Base-by-base conservation (phyloP, 2,888 invertebrate species). In the Alcis repandata region DNA sequence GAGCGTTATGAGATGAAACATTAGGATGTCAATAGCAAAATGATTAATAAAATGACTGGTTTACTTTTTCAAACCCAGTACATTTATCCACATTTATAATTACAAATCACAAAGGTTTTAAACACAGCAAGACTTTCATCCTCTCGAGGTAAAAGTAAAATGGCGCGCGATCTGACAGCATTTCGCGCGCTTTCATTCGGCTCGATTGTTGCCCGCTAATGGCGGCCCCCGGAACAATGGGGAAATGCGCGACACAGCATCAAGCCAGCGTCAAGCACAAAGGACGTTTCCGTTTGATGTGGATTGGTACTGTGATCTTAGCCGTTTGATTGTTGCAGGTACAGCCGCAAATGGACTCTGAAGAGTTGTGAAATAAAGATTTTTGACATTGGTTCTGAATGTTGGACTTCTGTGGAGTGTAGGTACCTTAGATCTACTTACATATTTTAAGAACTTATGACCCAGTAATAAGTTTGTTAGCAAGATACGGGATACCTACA, bases 221-320 rank as follows among this genome's bases (percentile, higher is more conserved):
- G 91, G 91, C 83, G 81, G 79, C 77, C 74, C 33, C 76, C 82
- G 82, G 88, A 91, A 91, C 91, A 91, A 91, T 90, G 85, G 86
- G 82, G 81, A 86, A 87, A 87, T 78, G 78, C 75, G 79, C 79
- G 79, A 82, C 83, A 83, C 80, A 82, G 20, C 48, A 49, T 49
- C 51, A 51, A 36, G 51, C 20, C 13, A 51, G 13, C 56, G 33
- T 56, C 45, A 27, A 75, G 77, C 86, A 90, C 88, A 91, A 90
- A 90, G 90, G 80, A 84, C 70, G 77, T 82, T 84, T 79, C 80
- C 87, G 87, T 90, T 91, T 90, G 90, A 90, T 90, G 89, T 89
- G 80, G 79, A 88, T 83, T 83, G 82, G 77, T 80, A 76, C 82
- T 78, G 82, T 79, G 79, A 78, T 80, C 78, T 79, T 57, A 67